Evolutionary conservation across 2,113 vertebrate species (phyloP).

Genomic region (Sceloporus undulatus): DNA sequence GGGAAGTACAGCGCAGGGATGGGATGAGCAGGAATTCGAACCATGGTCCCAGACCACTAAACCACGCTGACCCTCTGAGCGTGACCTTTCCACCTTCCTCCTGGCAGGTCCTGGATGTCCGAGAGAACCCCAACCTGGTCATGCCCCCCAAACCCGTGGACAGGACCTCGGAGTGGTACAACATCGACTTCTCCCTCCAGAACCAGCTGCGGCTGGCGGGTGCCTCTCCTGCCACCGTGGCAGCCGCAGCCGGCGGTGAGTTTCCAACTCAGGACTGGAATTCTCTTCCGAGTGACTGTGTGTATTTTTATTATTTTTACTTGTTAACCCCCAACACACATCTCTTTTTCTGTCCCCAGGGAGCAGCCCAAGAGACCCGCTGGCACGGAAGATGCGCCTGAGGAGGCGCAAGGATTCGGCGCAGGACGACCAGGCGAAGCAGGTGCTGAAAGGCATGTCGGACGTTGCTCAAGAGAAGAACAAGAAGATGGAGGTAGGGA

Average conservation of each 20-base stretch:
- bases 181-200: conserved; percentile 98
- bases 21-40: too few species aligned
- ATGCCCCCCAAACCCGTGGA: conserved; percentile 96
- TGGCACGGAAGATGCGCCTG: conserved; percentile 95
- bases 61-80: neutral
- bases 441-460: conserved; percentile 98
- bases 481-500: conserved; percentile 88
- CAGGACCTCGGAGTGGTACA: conserved; percentile 91
- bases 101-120: conserved; percentile 90
- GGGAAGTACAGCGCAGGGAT: too few species aligned
- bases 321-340: neutral
- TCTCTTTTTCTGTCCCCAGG: conserved; percentile 57
- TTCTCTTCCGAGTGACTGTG: neutral
- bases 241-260: conserved; percentile 84
- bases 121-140: conserved; percentile 95
- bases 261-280: fast-evolving
- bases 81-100: neutral
- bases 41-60: too few species aligned
- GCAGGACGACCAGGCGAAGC: conserved; percentile 97
- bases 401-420: conserved; percentile 90
- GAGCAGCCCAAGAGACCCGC: conserved; percentile 82
- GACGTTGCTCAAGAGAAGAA: conserved; percentile 97
- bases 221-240: conserved; percentile 93
- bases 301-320: neutral
- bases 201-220: conserved; percentile 96